Base-by-base conservation (phyloP, 2,113 vertebrate species). In the Malurus alboscapulatus region DNA sequence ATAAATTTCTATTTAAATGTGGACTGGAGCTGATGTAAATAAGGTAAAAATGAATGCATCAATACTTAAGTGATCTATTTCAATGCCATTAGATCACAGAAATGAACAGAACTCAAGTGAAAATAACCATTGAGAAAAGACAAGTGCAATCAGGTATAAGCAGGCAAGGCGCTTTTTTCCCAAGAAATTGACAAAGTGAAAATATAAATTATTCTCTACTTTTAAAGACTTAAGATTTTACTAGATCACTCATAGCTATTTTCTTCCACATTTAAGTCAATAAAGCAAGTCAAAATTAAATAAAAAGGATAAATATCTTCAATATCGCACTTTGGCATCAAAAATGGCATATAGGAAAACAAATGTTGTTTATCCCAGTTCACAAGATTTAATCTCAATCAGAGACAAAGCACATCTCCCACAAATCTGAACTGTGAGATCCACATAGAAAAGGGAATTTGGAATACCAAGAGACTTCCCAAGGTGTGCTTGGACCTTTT, bases 51-150 rank as follows among this genome's bases (percentile, higher is more conserved):
- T 25, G 21, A 92, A 92, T 80, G 38, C 30, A 86, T 86, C 30
- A 67, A 51, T 84, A 88, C 68, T 78, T 74, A 92, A 93, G 40
- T 27, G 15, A 88, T 92, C 65, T 88, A 74, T 55, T 94, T 88
- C 76, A 69, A 73, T 58, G 17, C 7, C 73, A 93, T 61, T 90
- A 86, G 78, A 81, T 77, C 68, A 91, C 38, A 81, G n/a, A 84
- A 81, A 67, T 14, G 42, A 88, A 86, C 17, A 77, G 63, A 96
- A 69, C 6, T 66, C 30, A 58, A 79, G 68, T 51, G 65, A 92
- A 91, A 88, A 88, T 34, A 92, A 58, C 10, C 29, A 74, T 5
- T 81, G 89, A 84, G 59, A 84, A 84, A 88, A 84, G 55, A 84
- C 22, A 88, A 78, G 24, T 44, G 40, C 51, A 74, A 88, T 67